Evolutionary conservation across 2,797 vertebrate species (phyloP).

Genomic region (Petrocephalus schoutedeni): DNA sequence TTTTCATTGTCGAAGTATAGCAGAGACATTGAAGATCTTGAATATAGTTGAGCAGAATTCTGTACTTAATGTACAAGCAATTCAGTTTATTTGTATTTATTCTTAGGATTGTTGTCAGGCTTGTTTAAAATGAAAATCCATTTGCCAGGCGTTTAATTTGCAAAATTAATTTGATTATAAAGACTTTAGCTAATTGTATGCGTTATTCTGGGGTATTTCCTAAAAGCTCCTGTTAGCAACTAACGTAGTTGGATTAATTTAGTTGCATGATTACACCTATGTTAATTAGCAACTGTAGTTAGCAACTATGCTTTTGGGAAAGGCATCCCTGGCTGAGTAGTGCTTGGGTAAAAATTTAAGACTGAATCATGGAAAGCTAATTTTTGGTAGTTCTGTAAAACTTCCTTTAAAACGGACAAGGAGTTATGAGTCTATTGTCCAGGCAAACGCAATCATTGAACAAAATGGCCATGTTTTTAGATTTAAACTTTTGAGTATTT

Average conservation of each 20-base stretch:
- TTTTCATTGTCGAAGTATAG: not conserved
- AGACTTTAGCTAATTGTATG: not conserved
- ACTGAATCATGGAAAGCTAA: not conserved
- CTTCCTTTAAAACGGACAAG: not conserved
- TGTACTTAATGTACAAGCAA: not conserved
- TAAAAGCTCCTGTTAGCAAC: too few species aligned
- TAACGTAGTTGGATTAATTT: too few species aligned
- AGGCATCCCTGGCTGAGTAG: not conserved
- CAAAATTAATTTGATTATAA: not conserved
- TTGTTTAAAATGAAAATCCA: not conserved
- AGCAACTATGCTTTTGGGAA: too few species aligned
- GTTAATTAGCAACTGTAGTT: too few species aligned
- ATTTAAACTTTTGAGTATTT: not conserved
- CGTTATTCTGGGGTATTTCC: not conserved
- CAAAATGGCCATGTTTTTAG: not conserved
- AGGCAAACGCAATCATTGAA: not conserved
- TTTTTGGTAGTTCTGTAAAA: not conserved
- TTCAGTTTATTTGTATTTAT: not conserved
- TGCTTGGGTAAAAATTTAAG: not conserved
- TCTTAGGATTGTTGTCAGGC: not conserved
- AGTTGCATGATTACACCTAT: too few species aligned
- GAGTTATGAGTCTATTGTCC: not conserved
- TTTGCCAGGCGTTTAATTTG: not conserved
- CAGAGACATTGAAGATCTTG: not conserved
- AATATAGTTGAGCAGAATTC: not conserved